Evolutionary conservation across 1,140 invertebrate genomes (phyloP), one percentile per base, ranked within the genome.

Genomic region (Stratiolaelaps scimitus): DNA sequence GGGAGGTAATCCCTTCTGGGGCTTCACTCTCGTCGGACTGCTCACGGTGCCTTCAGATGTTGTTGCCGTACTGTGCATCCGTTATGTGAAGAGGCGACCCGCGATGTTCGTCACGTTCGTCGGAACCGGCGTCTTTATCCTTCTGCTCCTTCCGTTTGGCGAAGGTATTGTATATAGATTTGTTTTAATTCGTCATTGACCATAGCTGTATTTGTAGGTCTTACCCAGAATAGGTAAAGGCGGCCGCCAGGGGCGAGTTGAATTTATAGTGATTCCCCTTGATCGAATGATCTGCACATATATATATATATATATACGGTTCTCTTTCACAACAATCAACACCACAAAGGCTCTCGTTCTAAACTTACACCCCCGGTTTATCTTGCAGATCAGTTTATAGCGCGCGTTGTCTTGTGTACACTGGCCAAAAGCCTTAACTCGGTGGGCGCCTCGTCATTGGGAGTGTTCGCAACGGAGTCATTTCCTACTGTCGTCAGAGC

Each of bases 1-100:
- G 53, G 53, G 53, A 17, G 53, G 53, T n/a, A 60, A 60, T 10
- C 53, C 53, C 2, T 60, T 60, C 10, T 60, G 53, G 53, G 53
- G 53, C 20, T 60, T 60, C 23, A 60, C 53, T 20, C 20, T 60
- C 15, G 53, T 60, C 2, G 34, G 17, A 1, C 15, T 60, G 1
- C 53, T 60, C 26, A 60, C 53, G 1, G 26, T 26, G 17, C 53
- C 53, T 1, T n/a, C 53, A 17, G 53, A 60, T 60, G 23, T 60
- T 26, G 6, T 60, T 34, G 1, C 53, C 2, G 53, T 60, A 23
- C 15, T 60, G 17, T 19, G 17, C 53, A 60, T 60, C 10, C 53
- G 53, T 26, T 26, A 19, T 23, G 53, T 60, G 15, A 60, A 60
- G 20, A 15, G 53, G 15, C 53, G 53, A 34, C 53, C 53, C 13